Base-by-base conservation (phyloP, 2,113 vertebrate species). In the Blennius ocellaris region DNA sequence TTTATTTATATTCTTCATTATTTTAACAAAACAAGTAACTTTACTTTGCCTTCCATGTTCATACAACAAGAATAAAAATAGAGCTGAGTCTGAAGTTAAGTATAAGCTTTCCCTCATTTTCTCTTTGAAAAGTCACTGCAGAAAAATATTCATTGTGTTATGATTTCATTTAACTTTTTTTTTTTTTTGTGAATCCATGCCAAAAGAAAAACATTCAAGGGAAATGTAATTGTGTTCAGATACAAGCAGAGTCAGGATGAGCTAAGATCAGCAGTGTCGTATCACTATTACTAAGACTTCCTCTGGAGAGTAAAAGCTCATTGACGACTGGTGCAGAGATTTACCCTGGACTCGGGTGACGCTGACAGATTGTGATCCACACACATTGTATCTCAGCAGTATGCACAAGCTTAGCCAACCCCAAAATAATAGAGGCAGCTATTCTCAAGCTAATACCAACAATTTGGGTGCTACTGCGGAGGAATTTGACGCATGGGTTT, bases 401-500 rank as follows among this genome's bases (percentile, higher is more conserved):
- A 30, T 30, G 21, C 21, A 30, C 21, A 53, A 41, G 73, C 57
- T 64, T 60, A 73, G 76, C 64, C 74, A 74, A 69, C 48, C 63
- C 56, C 57, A 68, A 44, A 69, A 66, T 47, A 61, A 68, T n/a
- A 72, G 38, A 61, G 55, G 43, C 62, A 75, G 36, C 57, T 45
- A 58, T 76, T 73, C 78, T 56, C 41, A 7, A 11, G 14, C 57
- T 45, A 10, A 57, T 77, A 60, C 48, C 58, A 63, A 48, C 59
- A 63, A 78, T 83, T 69, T 75, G 58, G 73, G 16, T 61, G 50
- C 15, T 16, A 1, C 21, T 48, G 61, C 54, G 65, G 56, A 70
- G 76, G 39, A 54, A 37, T 76, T 81, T 56, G 76, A 75, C 61
- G 62, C 82, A 67, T 69, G 44, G n/a, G n/a, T n/a, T n/a, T n/a